Conservation (phyloP, 2,888 invertebrate species). For the Melieria crassipennis region DNA sequence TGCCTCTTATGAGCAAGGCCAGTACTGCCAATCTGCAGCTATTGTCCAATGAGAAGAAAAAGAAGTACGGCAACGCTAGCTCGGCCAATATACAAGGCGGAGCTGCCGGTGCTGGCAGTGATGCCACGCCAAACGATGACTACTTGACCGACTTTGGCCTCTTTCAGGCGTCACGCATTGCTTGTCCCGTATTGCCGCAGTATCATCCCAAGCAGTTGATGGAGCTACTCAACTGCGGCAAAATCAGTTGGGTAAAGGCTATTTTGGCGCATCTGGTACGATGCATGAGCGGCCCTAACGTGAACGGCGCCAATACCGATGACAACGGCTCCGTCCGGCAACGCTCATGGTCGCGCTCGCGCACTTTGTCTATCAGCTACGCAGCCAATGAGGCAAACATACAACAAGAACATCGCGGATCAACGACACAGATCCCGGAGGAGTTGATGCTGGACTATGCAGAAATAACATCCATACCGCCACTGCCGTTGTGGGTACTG, state of each 20-base stretch:
- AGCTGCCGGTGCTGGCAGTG: constrained; percentile 55
- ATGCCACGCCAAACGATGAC: constrained; percentile 67
- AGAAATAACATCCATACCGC: constrained; percentile 97
- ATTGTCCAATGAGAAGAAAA: constrained; percentile 77
- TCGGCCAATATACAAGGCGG: constrained; percentile 48
- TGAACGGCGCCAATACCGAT: constrained; percentile 67
- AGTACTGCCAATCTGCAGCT: constrained; percentile 86
- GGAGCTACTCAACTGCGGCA: constrained; percentile 97
- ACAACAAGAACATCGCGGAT: constrained; percentile 80
- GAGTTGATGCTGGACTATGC: constrained; percentile 92
- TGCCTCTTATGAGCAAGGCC: constrained; percentile 83
- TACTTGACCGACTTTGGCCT: constrained; percentile 94
- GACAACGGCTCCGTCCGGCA: constrained; percentile 70
- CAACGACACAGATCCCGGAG: constrained; percentile 83
- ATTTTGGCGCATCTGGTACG: constrained; percentile 96
- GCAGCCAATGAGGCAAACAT: constrained; percentile 77
- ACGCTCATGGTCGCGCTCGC: constrained; percentile 87
- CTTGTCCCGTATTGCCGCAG: constrained; percentile 97
- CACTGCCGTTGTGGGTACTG: constrained; percentile 95
- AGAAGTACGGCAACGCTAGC: constrained; percentile 68
- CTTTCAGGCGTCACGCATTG: constrained; percentile 96
- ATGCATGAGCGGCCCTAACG: constrained; percentile 73
- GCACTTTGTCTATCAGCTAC: constrained; percentile 90
- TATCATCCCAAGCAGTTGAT: constrained; percentile 99
- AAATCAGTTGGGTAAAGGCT: constrained; percentile 97